Evolutionary conservation across 2,888 invertebrate species (phyloP).

Genomic region (Vesta saturnalis): DNA sequence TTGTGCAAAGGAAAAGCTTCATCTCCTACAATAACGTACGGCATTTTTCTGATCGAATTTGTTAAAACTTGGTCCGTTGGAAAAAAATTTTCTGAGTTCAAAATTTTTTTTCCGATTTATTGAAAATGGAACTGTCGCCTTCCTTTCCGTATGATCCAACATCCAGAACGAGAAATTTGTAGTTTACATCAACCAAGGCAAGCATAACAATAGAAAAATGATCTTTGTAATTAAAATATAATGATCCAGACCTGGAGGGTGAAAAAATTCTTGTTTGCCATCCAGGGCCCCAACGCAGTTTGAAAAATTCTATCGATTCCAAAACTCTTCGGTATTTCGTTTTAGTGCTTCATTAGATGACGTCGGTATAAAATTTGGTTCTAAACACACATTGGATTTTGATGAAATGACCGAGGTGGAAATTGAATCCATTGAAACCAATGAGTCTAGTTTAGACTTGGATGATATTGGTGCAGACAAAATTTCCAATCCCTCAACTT

Average conservation of each 20-base stretch:
- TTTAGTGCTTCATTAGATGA: neutral
- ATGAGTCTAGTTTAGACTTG: neutral
- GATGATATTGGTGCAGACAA: neutral
- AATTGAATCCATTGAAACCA: neutral
- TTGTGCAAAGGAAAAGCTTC: conserved; percentile 1
- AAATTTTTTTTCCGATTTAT: too few species aligned
- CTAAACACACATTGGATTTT: neutral
- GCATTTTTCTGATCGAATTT: neutral
- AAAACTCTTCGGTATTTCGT: neutral
- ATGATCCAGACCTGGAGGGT: neutral
- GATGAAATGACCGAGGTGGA: neutral
- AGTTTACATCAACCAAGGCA: neutral
- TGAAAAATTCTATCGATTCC: too few species aligned
- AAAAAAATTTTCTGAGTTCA: neutral
- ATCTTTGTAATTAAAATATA: neutral
- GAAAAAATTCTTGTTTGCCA: conserved; percentile 1
- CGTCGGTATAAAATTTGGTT: neutral
- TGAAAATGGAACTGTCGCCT: too few species aligned
- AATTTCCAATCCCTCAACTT: neutral
- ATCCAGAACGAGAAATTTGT: too few species aligned
- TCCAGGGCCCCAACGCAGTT: neutral
- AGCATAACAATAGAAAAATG: neutral
- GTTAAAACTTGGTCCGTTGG: neutral
- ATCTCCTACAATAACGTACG: neutral
- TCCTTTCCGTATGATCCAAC: too few species aligned